phyloP scores from a whole-genome alignment of 1,140 invertebrate species.

The Nephila pilipes region DNA sequence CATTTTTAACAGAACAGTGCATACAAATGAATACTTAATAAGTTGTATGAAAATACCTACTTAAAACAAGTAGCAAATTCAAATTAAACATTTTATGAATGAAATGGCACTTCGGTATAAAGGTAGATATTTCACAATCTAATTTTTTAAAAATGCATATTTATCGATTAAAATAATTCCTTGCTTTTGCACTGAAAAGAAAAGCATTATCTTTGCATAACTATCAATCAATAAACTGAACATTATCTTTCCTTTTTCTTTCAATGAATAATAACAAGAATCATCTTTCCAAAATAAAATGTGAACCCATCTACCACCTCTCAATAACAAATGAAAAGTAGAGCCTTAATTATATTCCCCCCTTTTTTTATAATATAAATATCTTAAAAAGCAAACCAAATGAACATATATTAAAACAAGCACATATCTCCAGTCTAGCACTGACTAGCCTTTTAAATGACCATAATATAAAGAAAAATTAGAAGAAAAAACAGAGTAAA shows the following conservation, averaged over 20 bases:
- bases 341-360: no score
- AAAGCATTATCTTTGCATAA: no score
- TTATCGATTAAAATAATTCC: no score
- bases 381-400: not conserved
- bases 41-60: not conserved
- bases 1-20: not conserved
- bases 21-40: not conserved
- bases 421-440: not conserved
- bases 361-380: not conserved
- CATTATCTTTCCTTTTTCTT: no score
- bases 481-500: not conserved
- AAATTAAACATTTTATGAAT: not conserved
- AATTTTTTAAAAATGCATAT: not conserved
- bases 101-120: not conserved
- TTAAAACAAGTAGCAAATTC: not conserved
- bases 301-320: no score
- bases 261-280: no score
- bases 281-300: no score
- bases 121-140: not conserved
- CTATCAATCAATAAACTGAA: no score
- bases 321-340: no score
- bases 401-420: not conserved
- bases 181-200: no score
- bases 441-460: constrained; percentile 31
- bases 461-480: not conserved